Base-by-base conservation (phyloP, 2,113 vertebrate species). In the Osmerus eperlanus region DNA sequence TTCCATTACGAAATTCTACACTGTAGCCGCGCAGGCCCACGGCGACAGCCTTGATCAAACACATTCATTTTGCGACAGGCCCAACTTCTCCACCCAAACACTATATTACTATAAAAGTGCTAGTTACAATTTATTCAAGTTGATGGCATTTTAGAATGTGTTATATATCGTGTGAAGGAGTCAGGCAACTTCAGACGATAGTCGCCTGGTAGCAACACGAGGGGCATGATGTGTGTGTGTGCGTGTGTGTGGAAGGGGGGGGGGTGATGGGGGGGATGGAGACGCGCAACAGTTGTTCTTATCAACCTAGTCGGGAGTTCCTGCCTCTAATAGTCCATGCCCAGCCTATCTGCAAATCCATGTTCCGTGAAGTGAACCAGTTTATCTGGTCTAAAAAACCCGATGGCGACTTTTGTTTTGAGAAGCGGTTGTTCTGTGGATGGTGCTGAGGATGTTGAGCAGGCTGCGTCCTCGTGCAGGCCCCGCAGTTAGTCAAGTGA, bases 1-100 rank as follows among this genome's bases (percentile, higher is more conserved):
- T 95, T 94, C 93, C 92, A 93, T 93, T 92, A 93, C 89, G 91
- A 94, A 95, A 96, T 93, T 94, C 93, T 91, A 93, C 93, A 95
- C 92, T 91, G 91, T 89, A 89, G 88, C 88, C 82, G 90, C 91
- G 88, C 90, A 87, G 88, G 87, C 86, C 87, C 84, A 83, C 83
- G 82, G 85, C 85, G 81, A 86, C 85, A 80, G 76, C 70, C 54
- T 81, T 65, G 53, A 73, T 79, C 86, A 65, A 51, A 1, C 78
- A 70, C 77, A 72, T n/a, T 60, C 71, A 73, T 66, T 67, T 55
- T 18, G 56, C 64, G 54, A 29, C 62, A 65, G 19, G 51, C 56
- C n/a, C 59, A 61, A 60, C 70, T 41, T 71, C 67, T 67, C 47
- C 70, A 66, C 65, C n/a, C 54, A 72, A 29, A 18, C 5, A 29